Conservation (phyloP, 2,888 invertebrate species). For the Cancer borealis region DNA sequence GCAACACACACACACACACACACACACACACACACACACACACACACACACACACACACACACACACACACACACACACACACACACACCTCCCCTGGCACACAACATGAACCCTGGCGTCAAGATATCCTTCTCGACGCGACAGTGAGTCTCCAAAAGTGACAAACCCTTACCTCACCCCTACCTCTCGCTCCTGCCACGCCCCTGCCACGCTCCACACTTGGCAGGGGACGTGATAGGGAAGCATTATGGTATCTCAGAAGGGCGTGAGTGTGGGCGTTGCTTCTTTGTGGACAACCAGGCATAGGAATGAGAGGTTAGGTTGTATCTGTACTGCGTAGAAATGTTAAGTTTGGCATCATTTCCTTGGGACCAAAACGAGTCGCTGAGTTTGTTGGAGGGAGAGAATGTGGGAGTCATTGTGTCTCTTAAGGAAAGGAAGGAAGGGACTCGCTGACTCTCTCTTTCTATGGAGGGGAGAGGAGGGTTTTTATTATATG, state of each 20-base stretch:
- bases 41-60: conserved; percentile 35
- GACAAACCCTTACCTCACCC: background rate
- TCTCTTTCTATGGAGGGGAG: background rate
- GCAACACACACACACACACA: background rate
- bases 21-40: background rate
- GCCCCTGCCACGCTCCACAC: background rate
- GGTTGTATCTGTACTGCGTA: background rate
- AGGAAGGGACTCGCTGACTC: background rate
- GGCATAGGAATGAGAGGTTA: background rate
- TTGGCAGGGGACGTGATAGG: background rate
- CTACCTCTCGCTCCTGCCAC: background rate
- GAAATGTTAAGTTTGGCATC: background rate
- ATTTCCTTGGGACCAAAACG: background rate
- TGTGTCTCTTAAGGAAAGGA: background rate
- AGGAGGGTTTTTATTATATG: background rate
- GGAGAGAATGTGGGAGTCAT: background rate
- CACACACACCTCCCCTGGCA: conserved; percentile 9
- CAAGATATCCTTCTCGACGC: background rate
- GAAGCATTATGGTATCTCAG: background rate
- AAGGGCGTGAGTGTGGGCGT: background rate
- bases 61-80: conserved; percentile 34
- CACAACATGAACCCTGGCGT: background rate
- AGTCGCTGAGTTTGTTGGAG: background rate
- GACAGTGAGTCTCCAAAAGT: background rate
- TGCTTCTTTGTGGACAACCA: background rate